These are phyloP conservation scores for Fabriciana adippe DNA, from an alignment of 2,888 invertebrate genomes.

Conservation along the genomic window DNA sequence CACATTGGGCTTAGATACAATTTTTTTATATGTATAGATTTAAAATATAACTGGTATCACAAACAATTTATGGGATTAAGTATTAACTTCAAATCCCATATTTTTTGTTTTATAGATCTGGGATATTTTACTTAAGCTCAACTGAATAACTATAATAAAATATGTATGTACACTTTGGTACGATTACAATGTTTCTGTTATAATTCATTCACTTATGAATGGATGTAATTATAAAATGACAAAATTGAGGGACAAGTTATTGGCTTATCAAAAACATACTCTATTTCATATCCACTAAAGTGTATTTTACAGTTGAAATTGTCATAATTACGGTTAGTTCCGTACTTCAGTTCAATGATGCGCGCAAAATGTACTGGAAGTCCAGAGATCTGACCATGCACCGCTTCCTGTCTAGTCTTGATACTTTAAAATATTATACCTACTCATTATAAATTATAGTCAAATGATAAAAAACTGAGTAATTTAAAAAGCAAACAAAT, in stretches of 20 bases:
- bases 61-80: too few relatives aligned
- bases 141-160: not conserved
- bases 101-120: too few relatives aligned
- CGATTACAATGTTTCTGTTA: not conserved
- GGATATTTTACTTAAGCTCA: not conserved
- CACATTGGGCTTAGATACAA: too few relatives aligned
- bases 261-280: not conserved
- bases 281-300: not conserved
- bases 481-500: not conserved
- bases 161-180: not conserved
- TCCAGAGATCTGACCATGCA: constrained; percentile 51
- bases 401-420: constrained; percentile 50
- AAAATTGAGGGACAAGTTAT: constrained; percentile 4
- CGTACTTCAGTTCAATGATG: constrained; percentile 54
- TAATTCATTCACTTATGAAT: not conserved
- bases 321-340: constrained; percentile 42
- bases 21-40: too few relatives aligned
- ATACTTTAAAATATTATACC: constrained; percentile 47
- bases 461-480: not conserved
- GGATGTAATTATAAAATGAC: constrained; percentile 10
- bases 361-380: constrained; percentile 64
- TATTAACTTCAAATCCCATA: too few relatives aligned
- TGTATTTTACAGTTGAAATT: constrained; percentile 28
- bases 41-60: too few relatives aligned
- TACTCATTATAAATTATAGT: not conserved